A percentile compares a stretch with the other conserved stretches of the same genome.
Conservation (phyloP, 2,888 invertebrate species). For the Conomelus anceps region DNA sequence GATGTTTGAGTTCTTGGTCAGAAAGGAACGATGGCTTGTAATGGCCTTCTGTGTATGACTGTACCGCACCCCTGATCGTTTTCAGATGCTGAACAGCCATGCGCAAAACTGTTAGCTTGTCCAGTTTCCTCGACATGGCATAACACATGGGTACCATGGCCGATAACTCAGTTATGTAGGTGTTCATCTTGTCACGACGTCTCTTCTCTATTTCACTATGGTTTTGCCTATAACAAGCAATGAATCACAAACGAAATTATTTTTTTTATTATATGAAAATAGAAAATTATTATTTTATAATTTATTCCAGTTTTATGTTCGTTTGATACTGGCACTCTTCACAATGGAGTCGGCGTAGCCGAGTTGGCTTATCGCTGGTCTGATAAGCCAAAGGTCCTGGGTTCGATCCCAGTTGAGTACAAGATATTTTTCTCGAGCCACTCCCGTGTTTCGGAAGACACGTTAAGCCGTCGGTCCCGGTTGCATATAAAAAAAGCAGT, state of each 20-base stretch:
- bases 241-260: background rate
- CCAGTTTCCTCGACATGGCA: conserved; percentile 85
- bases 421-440: no score
- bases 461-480: no score
- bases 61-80: conserved; percentile 55
- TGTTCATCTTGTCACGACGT: conserved; percentile 93
- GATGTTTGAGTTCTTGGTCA: conserved; percentile 77
- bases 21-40: conserved; percentile 76
- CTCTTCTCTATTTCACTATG: conserved; percentile 96
- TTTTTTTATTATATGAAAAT: no score
- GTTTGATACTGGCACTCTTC: background rate
- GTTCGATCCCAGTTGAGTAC: no score
- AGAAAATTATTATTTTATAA: no score
- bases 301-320: background rate
- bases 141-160: conserved; percentile 91
- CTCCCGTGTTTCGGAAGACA: no score
- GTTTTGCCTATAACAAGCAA: conserved; percentile 64
- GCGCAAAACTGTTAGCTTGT: conserved; percentile 80
- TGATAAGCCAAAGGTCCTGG: no score
- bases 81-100: conserved; percentile 93
- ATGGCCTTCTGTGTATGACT: conserved; percentile 66
- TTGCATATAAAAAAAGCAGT: no score
- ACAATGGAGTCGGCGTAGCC: no score
- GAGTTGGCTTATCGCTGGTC: no score
- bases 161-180: conserved; percentile 82